Conservation (phyloP, 2,797 vertebrate genomes). For the Nothura maculosa region DNA sequence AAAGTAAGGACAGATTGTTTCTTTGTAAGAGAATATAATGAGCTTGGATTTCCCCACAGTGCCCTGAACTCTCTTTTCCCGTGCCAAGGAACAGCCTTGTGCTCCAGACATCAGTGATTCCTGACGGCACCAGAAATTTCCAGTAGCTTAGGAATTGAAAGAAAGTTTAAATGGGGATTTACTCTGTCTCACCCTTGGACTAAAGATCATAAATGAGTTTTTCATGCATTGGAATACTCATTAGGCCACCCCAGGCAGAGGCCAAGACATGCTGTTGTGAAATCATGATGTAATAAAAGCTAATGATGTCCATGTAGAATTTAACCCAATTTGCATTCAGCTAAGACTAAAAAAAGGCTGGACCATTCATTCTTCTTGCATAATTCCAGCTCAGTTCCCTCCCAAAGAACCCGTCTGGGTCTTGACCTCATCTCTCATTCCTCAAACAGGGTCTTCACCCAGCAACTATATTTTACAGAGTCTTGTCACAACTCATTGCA, state of each 20-base stretch:
- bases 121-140: slow-evolving; percentile 56
- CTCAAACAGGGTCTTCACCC: slow-evolving; percentile 3
- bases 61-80: slow-evolving; percentile 20
- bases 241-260: slow-evolving; percentile 33
- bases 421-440: slow-evolving; percentile 25
- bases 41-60: slow-evolving; percentile 43
- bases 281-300: slow-evolving; percentile 66
- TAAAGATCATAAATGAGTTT: slow-evolving; percentile 58
- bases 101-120: slow-evolving; percentile 30
- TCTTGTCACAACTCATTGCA: fast-evolving
- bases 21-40: slow-evolving; percentile 24
- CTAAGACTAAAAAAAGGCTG: slow-evolving; percentile 39
- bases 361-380: not conserved
- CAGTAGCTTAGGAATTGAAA: slow-evolving; percentile 54
- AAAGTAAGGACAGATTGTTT: not conserved
- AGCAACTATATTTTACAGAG: not conserved
- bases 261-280: slow-evolving; percentile 61
- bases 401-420: slow-evolving; percentile 3
- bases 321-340: slow-evolving; percentile 54
- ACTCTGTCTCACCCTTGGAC: slow-evolving; percentile 54
- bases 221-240: slow-evolving; percentile 56
- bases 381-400: slow-evolving; percentile 13
- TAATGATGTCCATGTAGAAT: slow-evolving; percentile 33
- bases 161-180: slow-evolving; percentile 51
- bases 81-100: slow-evolving; percentile 56